These are phyloP conservation scores for Glossosoma conforme DNA, from an alignment of 1,140 invertebrate species.

Conservation along the genomic window DNA sequence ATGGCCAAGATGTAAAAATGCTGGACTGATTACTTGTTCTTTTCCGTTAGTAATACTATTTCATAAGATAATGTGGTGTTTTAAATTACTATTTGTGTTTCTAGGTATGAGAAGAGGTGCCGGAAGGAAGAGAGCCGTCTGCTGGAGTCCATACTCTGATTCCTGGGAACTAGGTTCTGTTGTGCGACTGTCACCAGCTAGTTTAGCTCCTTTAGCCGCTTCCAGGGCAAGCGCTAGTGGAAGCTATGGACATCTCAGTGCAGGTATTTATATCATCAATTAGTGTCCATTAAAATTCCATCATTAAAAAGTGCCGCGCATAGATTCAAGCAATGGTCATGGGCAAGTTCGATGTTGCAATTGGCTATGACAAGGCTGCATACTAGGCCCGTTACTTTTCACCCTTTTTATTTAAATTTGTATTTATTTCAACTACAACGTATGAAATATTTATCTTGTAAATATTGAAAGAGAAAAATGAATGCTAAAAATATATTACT, in stretches of 20 bases:
- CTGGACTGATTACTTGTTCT: too few relatives aligned
- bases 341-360: too few relatives aligned
- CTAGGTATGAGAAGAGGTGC: constrained; percentile 20
- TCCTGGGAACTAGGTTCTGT: constrained; percentile 91
- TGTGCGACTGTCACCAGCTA: constrained; percentile 92
- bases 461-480: too few relatives aligned
- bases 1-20: too few relatives aligned
- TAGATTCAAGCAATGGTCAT: too few relatives aligned
- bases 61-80: background rate
- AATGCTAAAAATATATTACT: too few relatives aligned
- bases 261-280: constrained; percentile 52
- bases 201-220: constrained; percentile 84
- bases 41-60: background rate
- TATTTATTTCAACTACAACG: too few relatives aligned
- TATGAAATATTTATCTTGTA: too few relatives aligned
- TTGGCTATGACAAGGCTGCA: too few relatives aligned
- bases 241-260: constrained; percentile 90
- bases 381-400: too few relatives aligned
- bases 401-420: too few relatives aligned
- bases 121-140: constrained; percentile 80
- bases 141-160: constrained; percentile 92
- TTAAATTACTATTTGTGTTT: constrained; percentile 3
- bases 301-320: too few relatives aligned
- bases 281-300: constrained; percentile 1
- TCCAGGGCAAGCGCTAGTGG: constrained; percentile 83